Evolutionary conservation across 37 sponge, comb jelly and placozoan genomes (phyloP), one percentile per base, ranked within the genome.

Genomic region (Lycopodina hypogea): DNA sequence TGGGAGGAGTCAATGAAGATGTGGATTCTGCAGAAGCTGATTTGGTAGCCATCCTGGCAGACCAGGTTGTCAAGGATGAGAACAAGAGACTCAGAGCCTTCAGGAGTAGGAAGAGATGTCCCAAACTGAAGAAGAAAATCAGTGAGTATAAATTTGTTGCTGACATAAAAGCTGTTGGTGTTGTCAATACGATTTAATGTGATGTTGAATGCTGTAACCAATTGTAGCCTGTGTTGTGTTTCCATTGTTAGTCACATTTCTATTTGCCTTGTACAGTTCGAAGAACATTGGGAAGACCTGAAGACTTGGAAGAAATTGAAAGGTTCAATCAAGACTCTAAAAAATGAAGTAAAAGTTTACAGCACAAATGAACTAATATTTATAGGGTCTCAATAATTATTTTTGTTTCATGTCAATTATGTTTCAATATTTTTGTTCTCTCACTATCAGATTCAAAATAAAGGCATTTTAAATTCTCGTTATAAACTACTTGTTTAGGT

Each of bases 271-370:
- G 4, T 80, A 12, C 67, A 90, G 90, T 90, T 79, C 90, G 90
- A 0, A 90, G 90, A 61, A 90, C 90, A 19, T 30, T 90, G 33
- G 90, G 86, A 37, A 70, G 79, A 24, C 86, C 65, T 33, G 86
- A 90, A 34, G 90, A 90, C 34, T 66, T 82, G 29, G 82, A 69
- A 50, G 72, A 52, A 48, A 60, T 90, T 42, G 83, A 85, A 59
- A 58, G 68, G 58, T 70, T 90, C 38, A 89, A 71, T 48, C 65
- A 72, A 32, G 69, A 80, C 18, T 56, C 74, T 53, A 11, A 73
- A 52, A 73, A 67, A 32, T 30, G 30, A 67, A 30, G 30, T 24
- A 35, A 30, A n/a, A n/a, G 22, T 62, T 9, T 24, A 9, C 26
- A 9, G 18, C 26, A 22, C 8, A 24, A 22, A 24, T n/a, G n/a